A percentile compares a stretch with the other conserved stretches of the same genome.
Conservation (phyloP, 2,113 vertebrate genomes). For the Catharus fuscescens region DNA sequence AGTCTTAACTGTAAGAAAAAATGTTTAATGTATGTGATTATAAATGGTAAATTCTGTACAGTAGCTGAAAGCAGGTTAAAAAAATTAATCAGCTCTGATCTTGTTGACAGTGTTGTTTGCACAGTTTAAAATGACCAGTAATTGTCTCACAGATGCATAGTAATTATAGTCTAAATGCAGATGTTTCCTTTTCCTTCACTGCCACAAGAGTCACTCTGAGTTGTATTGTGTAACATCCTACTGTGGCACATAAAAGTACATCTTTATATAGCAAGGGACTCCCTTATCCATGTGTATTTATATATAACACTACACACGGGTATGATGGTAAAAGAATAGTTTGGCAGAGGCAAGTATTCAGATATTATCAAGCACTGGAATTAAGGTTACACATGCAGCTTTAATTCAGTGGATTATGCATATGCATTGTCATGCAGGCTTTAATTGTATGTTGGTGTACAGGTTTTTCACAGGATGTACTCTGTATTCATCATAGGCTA, state of each 20-base stretch:
- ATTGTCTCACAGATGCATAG: constrained; percentile 42
- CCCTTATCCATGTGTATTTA: not conserved
- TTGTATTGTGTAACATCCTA: constrained; percentile 53
- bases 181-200: constrained; percentile 70
- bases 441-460: not conserved
- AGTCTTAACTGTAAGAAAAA: not conserved
- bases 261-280: constrained; percentile 50
- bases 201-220: not conserved
- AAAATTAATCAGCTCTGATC: not conserved
- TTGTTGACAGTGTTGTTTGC: not conserved
- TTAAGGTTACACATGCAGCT: not conserved
- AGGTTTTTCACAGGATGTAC: not conserved
- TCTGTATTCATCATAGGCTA: not conserved
- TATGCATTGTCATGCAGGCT: not conserved
- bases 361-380: not conserved
- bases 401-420: not conserved
- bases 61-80: not conserved
- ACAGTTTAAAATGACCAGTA: constrained; percentile 8
- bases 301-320: not conserved
- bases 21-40: not conserved
- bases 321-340: constrained; percentile 12
- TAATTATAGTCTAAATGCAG: constrained; percentile 47
- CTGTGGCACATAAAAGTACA: constrained; percentile 6
- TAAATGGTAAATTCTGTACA: not conserved
- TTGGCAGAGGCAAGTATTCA: not conserved